phyloP scores from a whole-genome alignment of 2,113 vertebrate genomes.

The Archocentrus centrarchus region DNA sequence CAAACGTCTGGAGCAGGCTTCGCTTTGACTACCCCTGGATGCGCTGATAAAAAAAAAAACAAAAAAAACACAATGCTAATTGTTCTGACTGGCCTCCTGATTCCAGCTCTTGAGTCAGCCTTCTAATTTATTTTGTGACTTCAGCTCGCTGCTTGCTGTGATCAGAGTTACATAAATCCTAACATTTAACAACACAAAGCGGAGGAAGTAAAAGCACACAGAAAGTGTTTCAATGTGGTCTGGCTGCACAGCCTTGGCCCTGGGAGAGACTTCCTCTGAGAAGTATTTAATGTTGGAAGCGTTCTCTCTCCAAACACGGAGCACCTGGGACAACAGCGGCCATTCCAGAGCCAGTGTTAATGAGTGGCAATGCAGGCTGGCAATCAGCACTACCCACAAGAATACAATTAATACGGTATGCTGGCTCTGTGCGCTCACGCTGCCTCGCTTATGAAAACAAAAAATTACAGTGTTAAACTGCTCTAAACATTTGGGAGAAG shows the following conservation, averaged over 20 bases:
- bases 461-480: constrained; percentile 62
- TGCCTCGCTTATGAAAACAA: constrained; percentile 73
- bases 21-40: constrained; percentile 38
- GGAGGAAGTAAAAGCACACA: constrained; percentile 69
- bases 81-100: constrained; percentile 48
- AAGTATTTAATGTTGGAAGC: constrained; percentile 81
- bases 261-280: constrained; percentile 80
- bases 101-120: constrained; percentile 45
- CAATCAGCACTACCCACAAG: constrained; percentile 76
- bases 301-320: constrained; percentile 79
- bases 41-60: constrained; percentile 32
- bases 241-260: constrained; percentile 67
- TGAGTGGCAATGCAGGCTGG: constrained; percentile 76
- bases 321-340: constrained; percentile 85
- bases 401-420: constrained; percentile 78
- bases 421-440: constrained; percentile 54
- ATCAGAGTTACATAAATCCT: constrained; percentile 73
- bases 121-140: constrained; percentile 55
- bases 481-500: constrained; percentile 60
- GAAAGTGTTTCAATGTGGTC: constrained; percentile 80
- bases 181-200: constrained; percentile 71
- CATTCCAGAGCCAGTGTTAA: constrained; percentile 78
- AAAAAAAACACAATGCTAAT: constrained; percentile 49
- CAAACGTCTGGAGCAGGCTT: constrained; percentile 47
- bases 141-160: constrained; percentile 56